These are phyloP conservation scores for Cephalopholis sonnerati DNA, from an alignment of 2,113 vertebrate species.

Conservation along the genomic window DNA sequence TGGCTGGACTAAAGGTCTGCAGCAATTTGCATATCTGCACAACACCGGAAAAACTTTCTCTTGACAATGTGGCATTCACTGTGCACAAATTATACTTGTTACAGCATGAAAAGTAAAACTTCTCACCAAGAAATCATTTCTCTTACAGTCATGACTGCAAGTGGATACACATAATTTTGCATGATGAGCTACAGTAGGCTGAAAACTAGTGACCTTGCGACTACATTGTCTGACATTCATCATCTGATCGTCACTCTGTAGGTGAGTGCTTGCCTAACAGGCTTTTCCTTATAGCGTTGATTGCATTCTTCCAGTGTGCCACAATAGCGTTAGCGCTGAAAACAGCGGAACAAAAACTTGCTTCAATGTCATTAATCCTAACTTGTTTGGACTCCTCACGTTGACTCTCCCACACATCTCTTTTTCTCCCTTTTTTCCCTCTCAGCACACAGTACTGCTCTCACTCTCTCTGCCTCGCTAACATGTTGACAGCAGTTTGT, in stretches of 20 bases:
- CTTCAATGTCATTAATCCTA: constrained; percentile 72
- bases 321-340: constrained; percentile 65
- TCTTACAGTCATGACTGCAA: constrained; percentile 17
- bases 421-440: constrained; percentile 54
- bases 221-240: constrained; percentile 47
- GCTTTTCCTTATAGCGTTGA: constrained; percentile 71
- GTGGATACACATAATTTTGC: constrained; percentile 25
- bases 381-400: constrained; percentile 77
- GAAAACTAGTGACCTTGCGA: constrained; percentile 47
- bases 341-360: constrained; percentile 60
- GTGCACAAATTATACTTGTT: constrained; percentile 49
- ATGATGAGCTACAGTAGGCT: constrained; percentile 32
- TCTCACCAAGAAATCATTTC: constrained; percentile 14
- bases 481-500: constrained; percentile 84
- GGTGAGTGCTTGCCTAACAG: constrained; percentile 60
- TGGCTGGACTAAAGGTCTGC: constrained; percentile 70
- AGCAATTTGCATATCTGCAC: constrained; percentile 69
- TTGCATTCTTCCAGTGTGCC: constrained; percentile 72
- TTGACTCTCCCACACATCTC: constrained; percentile 68
- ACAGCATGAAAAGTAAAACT: constrained; percentile 23
- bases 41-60: constrained; percentile 46
- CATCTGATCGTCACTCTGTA: constrained; percentile 50
- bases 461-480: constrained; percentile 80
- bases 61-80: constrained; percentile 43
- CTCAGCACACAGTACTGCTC: constrained; percentile 67